These are phyloP conservation scores for Chelonoidis abingdonii DNA, from an alignment of 2,113 vertebrate species.

Conservation along the genomic window DNA sequence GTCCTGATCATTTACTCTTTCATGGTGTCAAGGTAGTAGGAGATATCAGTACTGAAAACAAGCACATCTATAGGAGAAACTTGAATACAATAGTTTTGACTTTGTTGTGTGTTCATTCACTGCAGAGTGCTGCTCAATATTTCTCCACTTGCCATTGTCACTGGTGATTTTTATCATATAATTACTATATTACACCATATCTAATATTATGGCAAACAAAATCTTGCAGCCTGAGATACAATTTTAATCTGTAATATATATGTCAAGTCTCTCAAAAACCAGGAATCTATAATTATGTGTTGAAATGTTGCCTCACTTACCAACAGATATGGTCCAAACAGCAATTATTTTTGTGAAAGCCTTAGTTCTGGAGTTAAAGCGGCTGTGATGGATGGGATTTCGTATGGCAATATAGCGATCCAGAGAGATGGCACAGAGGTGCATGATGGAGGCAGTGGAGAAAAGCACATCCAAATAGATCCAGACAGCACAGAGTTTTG, in stretches of 20 bases:
- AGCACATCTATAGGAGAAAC: not conserved
- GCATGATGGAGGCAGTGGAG: slow-evolving; percentile 98
- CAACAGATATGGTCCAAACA: slow-evolving; percentile 96
- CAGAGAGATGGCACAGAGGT: slow-evolving; percentile 96
- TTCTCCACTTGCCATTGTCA: not conserved
- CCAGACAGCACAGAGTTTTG: slow-evolving; percentile 91
- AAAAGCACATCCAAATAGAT: slow-evolving; percentile 97
- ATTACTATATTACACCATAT: slow-evolving; percentile 12
- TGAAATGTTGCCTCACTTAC: slow-evolving; percentile 79
- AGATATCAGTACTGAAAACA: not conserved
- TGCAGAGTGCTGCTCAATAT: not conserved
- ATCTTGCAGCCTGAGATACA: not conserved
- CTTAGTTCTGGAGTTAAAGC: slow-evolving; percentile 95
- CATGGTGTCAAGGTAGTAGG: not conserved
- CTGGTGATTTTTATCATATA: not conserved
- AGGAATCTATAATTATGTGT: slow-evolving; percentile 42
- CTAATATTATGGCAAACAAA: not conserved
- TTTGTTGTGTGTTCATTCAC: not conserved
- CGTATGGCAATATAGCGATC: slow-evolving; percentile 96
- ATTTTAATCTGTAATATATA: not conserved
- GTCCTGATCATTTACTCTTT: not conserved
- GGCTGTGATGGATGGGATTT: slow-evolving; percentile 95
- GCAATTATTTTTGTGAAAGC: slow-evolving; percentile 94
- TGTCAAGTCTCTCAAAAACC: slow-evolving; percentile 15
- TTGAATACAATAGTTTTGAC: not conserved